These are phyloP conservation scores for Loxodonta africana DNA, from an alignment of 2,113 vertebrate species.

Conservation along the genomic window DNA sequence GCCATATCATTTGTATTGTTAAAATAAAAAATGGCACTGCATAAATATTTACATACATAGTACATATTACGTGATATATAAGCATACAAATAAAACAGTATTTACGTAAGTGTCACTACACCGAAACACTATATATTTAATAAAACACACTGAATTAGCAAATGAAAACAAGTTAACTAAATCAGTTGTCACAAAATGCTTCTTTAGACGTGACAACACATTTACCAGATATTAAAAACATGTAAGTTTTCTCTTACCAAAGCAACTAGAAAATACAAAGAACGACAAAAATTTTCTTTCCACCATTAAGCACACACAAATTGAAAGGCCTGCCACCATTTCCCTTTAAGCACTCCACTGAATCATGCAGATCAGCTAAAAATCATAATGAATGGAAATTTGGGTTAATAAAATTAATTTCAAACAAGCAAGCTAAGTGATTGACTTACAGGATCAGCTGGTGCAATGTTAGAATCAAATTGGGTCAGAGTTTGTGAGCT, in stretches of 20 bases:
- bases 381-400: slow-evolving; percentile 89
- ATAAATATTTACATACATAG: slow-evolving; percentile 75
- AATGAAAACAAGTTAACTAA: slow-evolving; percentile 75
- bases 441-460: slow-evolving; percentile 99
- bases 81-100: slow-evolving; percentile 72
- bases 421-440: slow-evolving; percentile 99
- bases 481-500: slow-evolving; percentile 99
- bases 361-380: slow-evolving; percentile 89
- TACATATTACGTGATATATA: slow-evolving; percentile 73
- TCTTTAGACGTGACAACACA: slow-evolving; percentile 67
- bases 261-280: slow-evolving; percentile 69
- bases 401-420: slow-evolving; percentile 99
- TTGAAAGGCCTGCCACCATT: slow-evolving; percentile 85
- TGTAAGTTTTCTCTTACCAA: slow-evolving; percentile 74
- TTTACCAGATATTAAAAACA: slow-evolving; percentile 64
- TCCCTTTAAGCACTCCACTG: slow-evolving; percentile 86
- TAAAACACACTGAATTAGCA: slow-evolving; percentile 73
- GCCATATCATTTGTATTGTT: slow-evolving; percentile 38
- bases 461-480: slow-evolving; percentile 99
- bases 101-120: slow-evolving; percentile 54
- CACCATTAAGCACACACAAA: slow-evolving; percentile 78
- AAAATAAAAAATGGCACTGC: slow-evolving; percentile 68
- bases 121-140: slow-evolving; percentile 58
- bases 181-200: slow-evolving; percentile 66
- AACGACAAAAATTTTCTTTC: slow-evolving; percentile 74